These are phyloP conservation scores for Pseudomyrmex pallidus DNA, from an alignment of 1,140 invertebrate species.

Conservation along the genomic window DNA sequence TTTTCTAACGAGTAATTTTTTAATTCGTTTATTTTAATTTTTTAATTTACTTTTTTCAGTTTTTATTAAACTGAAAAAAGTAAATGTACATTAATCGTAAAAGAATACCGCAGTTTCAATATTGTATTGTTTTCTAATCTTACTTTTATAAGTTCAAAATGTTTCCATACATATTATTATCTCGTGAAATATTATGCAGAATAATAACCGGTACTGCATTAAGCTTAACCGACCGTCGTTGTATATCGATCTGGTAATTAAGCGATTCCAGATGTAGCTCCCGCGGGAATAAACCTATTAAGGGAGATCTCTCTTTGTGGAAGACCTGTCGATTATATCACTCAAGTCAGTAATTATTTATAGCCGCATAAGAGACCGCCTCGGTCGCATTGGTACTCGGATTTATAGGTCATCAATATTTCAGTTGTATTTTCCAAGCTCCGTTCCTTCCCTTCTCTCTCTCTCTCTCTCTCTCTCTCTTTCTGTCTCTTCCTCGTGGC, in stretches of 20 bases:
- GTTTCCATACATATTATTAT: background rate
- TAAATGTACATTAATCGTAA: background rate
- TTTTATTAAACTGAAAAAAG: no score
- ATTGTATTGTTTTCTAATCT: no score
- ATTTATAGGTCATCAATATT: conserved; percentile 53
- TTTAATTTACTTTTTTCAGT: background rate
- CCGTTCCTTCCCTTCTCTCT: no score
- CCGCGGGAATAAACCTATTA: conserved; percentile 44
- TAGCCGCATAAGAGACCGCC: background rate
- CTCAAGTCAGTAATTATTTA: conserved; percentile 49
- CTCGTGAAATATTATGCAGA: conserved; percentile 33
- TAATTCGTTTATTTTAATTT: no score
- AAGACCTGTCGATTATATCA: conserved; percentile 53
- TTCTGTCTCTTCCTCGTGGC: background rate
- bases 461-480: no score
- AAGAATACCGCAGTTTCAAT: conserved; percentile 11
- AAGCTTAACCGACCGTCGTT: background rate
- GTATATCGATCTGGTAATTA: conserved; percentile 43
- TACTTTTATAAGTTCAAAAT: background rate
- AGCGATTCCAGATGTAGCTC: conserved; percentile 43
- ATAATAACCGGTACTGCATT: conserved; percentile 4
- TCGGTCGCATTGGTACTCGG: background rate
- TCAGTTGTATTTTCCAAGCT: conserved; percentile 37
- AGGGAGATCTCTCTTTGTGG: conserved; percentile 42
- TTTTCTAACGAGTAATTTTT: conserved; percentile 55